These are phyloP conservation scores for Malurus elegans DNA, from an alignment of 2,113 vertebrate genomes.

Conservation along the genomic window DNA sequence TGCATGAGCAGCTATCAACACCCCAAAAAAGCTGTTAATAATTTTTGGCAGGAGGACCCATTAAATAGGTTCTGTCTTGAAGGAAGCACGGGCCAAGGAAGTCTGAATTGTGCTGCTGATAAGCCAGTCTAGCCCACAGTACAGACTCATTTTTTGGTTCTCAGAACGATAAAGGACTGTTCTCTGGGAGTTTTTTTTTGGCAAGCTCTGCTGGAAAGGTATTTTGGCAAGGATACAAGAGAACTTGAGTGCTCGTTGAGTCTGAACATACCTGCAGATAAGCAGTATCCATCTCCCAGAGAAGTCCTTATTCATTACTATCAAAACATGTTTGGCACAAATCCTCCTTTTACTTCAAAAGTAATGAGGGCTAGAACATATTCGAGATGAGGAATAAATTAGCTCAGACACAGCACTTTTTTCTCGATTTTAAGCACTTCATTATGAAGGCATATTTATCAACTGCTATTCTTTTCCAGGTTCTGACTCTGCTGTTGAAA, in stretches of 20 bases:
- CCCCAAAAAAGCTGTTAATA: constrained; percentile 5
- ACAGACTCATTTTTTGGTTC: not conserved
- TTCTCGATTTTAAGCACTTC: not conserved
- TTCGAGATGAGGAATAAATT: not conserved
- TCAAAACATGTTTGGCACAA: constrained; percentile 14
- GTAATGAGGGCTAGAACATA: not conserved
- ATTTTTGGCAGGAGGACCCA: not conserved
- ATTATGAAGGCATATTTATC: constrained; percentile 3
- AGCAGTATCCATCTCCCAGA: not conserved
- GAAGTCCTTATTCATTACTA: not conserved
- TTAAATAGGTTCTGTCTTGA: not conserved
- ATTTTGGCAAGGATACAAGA: not conserved
- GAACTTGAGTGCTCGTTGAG: not conserved
- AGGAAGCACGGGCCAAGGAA: not conserved
- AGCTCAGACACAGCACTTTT: not conserved
- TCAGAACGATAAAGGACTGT: not conserved
- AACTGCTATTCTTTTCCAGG: not conserved
- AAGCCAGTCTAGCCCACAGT: not conserved
- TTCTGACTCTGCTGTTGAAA: not conserved
- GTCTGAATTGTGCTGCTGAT: not conserved
- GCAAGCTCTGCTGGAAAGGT: not conserved
- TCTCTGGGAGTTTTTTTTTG: not conserved
- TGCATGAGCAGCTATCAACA: not conserved
- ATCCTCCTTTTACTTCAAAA: not conserved
- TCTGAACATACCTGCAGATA: not conserved